Percentiles rank a stretch among this genome's conserved stretches.
These are phyloP conservation scores for Pocillopora verrucosa DNA, from an alignment of 64 coral and sea anemone genomes.

Conservation along the genomic window DNA sequence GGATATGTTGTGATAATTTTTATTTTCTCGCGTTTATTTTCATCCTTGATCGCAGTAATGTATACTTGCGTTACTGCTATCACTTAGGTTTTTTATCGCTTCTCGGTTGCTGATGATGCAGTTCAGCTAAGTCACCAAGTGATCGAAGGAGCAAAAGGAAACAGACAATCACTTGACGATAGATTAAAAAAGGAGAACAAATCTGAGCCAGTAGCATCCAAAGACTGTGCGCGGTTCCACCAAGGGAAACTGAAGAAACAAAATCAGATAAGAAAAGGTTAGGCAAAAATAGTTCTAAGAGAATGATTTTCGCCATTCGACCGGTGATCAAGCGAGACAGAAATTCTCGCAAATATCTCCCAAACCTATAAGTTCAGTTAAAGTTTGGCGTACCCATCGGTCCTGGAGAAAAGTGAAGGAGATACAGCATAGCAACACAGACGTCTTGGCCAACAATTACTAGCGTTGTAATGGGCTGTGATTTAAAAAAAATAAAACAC, in stretches of 20 bases:
- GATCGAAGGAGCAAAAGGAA: not conserved
- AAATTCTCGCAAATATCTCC: not conserved
- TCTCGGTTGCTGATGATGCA: not conserved
- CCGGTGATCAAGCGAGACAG: too few relatives aligned
- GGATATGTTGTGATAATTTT: not conserved
- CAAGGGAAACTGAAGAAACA: slow-evolving; percentile 9
- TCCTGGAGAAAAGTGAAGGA: slow-evolving; percentile 28
- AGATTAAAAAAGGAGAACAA: slow-evolving; percentile 7
- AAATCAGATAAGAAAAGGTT: not conserved
- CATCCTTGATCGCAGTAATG: too few relatives aligned
- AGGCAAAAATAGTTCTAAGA: not conserved
- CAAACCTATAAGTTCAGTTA: not conserved
- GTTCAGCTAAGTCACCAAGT: not conserved
- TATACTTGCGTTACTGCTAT: not conserved
- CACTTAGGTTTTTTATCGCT: not conserved
- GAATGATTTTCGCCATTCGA: too few relatives aligned
- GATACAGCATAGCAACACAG: slow-evolving; percentile 16
- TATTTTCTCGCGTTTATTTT: too few relatives aligned
- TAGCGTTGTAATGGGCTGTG: not conserved
- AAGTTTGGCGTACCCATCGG: slow-evolving; percentile 9
- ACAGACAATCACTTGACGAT: slow-evolving; percentile 30
- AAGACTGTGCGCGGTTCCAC: slow-evolving; percentile 13
- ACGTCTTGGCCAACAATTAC: slow-evolving; percentile 14
- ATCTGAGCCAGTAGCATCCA: slow-evolving; percentile 17
- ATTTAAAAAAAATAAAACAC: not conserved